phyloP scores from a whole-genome alignment of 1,140 invertebrate genomes.

The Euwallacea fornicatus region DNA sequence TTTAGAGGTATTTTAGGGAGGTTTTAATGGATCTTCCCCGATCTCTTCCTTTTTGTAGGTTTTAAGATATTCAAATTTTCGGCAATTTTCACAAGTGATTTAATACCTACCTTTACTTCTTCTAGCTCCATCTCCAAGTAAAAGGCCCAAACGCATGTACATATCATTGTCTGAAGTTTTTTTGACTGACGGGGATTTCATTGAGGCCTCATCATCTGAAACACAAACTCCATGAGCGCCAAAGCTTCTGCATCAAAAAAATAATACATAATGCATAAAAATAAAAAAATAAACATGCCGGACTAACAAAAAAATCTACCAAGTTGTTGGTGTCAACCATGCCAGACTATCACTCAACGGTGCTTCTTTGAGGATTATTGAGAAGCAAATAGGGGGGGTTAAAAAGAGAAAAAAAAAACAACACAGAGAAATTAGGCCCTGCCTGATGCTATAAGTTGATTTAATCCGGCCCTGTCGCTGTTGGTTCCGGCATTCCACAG shows the following conservation, averaged over 20 bases:
- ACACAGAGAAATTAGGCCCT: constrained; percentile 48
- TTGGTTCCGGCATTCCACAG: constrained; percentile 76
- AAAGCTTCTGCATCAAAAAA: not conserved
- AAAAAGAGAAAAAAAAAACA: constrained; percentile 35
- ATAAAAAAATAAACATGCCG: constrained; percentile 28
- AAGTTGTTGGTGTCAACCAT: too few species aligned
- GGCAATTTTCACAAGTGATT: not conserved
- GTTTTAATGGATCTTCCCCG: too few species aligned
- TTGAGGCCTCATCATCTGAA: constrained; percentile 69
- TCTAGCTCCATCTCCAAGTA: constrained; percentile 70
- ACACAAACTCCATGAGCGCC: constrained; percentile 5
- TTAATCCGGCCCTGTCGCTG: constrained; percentile 69
- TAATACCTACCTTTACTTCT: constrained; percentile 53
- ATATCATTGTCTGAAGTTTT: constrained; percentile 73
- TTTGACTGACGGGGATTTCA: constrained; percentile 62
- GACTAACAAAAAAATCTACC: constrained; percentile 1
- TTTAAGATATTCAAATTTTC: too few species aligned
- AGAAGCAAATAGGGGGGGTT: not conserved
- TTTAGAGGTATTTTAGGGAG: too few species aligned
- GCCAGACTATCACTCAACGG: too few species aligned
- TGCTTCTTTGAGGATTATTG: not conserved
- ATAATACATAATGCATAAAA: not conserved
- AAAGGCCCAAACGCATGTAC: constrained; percentile 80
- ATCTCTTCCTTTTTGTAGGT: too few species aligned
- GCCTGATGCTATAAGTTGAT: constrained; percentile 68